These are phyloP conservation scores for Alexandromys fortis DNA, from an alignment of 2,113 vertebrate species.

Conservation along the genomic window DNA sequence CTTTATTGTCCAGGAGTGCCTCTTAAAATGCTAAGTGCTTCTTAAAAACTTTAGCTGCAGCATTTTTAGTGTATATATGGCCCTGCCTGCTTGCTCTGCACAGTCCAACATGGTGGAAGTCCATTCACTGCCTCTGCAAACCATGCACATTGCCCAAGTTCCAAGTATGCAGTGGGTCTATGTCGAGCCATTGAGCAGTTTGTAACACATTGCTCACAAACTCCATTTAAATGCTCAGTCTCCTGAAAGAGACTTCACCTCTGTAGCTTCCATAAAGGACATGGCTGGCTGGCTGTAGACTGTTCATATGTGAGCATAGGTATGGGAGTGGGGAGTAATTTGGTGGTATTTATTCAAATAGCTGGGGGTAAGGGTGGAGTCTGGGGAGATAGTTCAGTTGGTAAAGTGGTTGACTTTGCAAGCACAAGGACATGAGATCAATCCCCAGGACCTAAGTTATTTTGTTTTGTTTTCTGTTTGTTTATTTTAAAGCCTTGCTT, in stretches of 20 bases:
- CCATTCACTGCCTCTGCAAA: too few species aligned
- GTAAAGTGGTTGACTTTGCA: not conserved
- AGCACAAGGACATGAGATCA: not conserved
- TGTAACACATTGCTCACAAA: too few species aligned
- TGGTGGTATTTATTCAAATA: rapidly evolving
- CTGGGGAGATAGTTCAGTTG: not conserved
- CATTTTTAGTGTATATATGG: too few species aligned
- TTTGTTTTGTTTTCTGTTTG: not conserved
- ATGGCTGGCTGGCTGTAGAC: rapidly evolving
- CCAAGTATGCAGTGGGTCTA: too few species aligned
- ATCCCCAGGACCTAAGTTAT: not conserved
- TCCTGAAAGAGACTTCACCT: not conserved
- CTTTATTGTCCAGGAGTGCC: too few species aligned
- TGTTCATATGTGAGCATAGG: not conserved
- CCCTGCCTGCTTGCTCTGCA: too few species aligned
- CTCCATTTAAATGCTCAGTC: too few species aligned
- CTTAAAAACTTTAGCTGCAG: too few species aligned
- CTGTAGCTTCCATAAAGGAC: not conserved
- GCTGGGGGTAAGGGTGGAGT: not conserved
- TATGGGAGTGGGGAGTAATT: rapidly evolving
- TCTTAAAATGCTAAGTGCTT: too few species aligned
- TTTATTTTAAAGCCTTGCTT: not conserved
- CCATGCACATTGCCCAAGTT: too few species aligned
- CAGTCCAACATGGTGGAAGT: too few species aligned
- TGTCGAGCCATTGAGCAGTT: too few species aligned